Conservation (phyloP, 2,113 vertebrate genomes). For the Myocastor coypus region DNA sequence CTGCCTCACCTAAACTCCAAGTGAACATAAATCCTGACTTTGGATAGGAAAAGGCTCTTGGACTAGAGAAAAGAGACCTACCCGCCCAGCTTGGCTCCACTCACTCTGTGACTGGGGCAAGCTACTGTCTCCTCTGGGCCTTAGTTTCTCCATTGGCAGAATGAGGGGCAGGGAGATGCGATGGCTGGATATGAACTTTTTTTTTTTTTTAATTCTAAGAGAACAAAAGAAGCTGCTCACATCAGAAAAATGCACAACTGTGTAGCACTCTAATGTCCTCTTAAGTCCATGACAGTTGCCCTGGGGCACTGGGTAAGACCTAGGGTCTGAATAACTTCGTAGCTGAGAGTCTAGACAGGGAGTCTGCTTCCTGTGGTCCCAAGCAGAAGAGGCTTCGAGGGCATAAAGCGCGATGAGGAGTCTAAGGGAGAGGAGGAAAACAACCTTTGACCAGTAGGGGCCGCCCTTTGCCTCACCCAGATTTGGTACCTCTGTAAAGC, state of each 20-base stretch:
- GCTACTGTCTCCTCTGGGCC: neutral
- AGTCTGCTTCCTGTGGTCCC: neutral
- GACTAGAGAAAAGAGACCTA: neutral
- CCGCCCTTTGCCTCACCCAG: neutral
- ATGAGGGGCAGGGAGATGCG: neutral
- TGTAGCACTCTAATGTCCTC: neutral
- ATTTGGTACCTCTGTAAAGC: neutral
- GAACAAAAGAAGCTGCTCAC: neutral
- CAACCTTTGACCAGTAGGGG: conserved; percentile 56
- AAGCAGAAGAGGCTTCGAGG: neutral
- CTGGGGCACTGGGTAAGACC: neutral
- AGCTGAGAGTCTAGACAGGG: neutral
- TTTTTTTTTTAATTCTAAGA: neutral
- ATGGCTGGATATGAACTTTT: neutral
- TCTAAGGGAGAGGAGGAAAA: neutral
- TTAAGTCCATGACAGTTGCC: neutral
- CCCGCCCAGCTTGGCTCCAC: neutral
- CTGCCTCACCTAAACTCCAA: neutral
- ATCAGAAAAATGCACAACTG: neutral
- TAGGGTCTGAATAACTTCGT: neutral
- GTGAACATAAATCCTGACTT: neutral
- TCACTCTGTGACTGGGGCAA: neutral
- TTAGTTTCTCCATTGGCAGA: neutral
- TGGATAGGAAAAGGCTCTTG: neutral
- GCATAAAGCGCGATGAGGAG: neutral